phyloP scores from a whole-genome alignment of 2,113 vertebrate species.

The Lycocorax pyrrhopterus region DNA sequence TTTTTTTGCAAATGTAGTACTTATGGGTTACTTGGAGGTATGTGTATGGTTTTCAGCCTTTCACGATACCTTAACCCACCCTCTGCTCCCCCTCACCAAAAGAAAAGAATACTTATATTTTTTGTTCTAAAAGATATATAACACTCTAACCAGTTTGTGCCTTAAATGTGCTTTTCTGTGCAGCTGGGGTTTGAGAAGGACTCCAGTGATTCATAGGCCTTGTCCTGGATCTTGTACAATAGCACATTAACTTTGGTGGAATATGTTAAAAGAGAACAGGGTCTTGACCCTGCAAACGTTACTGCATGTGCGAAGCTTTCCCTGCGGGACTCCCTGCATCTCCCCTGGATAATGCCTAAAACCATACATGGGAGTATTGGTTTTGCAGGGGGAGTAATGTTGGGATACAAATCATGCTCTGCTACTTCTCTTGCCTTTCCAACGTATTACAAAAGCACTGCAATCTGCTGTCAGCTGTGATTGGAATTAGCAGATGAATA shows the following conservation, averaged over 20 bases:
- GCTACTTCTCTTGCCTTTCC: conserved; percentile 25
- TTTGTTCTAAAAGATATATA: background rate
- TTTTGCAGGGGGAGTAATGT: background rate
- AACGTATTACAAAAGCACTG: background rate
- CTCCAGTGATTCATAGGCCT: background rate
- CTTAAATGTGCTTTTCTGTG: background rate
- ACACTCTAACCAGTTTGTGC: background rate
- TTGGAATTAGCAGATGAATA: background rate
- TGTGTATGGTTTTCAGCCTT: background rate
- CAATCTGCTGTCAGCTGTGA: background rate
- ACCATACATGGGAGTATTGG: background rate
- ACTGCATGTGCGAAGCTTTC: background rate
- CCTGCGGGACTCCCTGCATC: background rate
- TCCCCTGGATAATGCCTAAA: background rate
- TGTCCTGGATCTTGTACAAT: background rate
- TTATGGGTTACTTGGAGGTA: background rate
- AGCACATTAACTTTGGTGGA: background rate
- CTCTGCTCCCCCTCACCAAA: background rate
- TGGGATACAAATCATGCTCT: background rate
- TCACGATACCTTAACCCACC: background rate
- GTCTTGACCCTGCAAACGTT: background rate
- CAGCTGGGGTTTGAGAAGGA: background rate
- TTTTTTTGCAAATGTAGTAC: background rate
- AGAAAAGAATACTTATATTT: background rate
- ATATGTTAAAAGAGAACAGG: background rate